Conservation (phyloP, 2,888 invertebrate species). For the Bimastos eiseni region DNA sequence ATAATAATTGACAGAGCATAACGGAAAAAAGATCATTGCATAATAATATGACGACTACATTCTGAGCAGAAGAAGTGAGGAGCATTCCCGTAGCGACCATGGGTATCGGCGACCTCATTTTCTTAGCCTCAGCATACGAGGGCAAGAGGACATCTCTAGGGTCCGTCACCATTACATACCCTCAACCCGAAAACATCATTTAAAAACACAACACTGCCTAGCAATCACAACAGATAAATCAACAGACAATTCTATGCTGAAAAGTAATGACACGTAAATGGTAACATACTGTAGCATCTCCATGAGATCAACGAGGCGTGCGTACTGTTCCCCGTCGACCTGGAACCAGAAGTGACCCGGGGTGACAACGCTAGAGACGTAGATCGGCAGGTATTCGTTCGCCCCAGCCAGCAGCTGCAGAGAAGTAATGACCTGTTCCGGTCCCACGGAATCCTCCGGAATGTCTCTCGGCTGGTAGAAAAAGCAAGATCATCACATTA, state of each 20-base stretch:
- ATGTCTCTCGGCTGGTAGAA: neutral
- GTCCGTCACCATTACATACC: no score
- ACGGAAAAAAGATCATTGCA: neutral
- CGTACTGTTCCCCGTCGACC: neutral
- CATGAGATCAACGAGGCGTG: neutral
- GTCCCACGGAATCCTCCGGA: neutral
- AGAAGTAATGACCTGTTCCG: neutral
- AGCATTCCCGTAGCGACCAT: no score
- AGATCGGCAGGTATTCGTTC: neutral
- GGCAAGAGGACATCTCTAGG: no score
- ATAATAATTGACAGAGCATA: no score
- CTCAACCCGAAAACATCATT: no score
- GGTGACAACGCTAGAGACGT: neutral
- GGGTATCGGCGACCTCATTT: no score
- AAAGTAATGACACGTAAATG: neutral
- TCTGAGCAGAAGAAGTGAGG: no score
- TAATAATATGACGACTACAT: no score
- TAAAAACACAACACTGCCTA: neutral
- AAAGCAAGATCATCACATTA: neutral
- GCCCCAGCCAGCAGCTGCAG: neutral
- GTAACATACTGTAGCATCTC: neutral
- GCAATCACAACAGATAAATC: no score
- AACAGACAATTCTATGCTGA: no score
- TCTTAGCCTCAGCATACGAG: no score
- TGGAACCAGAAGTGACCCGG: constrained; percentile 22